Base-by-base conservation (phyloP, 2,888 invertebrate species). In the Willowsia nigromaculata region DNA sequence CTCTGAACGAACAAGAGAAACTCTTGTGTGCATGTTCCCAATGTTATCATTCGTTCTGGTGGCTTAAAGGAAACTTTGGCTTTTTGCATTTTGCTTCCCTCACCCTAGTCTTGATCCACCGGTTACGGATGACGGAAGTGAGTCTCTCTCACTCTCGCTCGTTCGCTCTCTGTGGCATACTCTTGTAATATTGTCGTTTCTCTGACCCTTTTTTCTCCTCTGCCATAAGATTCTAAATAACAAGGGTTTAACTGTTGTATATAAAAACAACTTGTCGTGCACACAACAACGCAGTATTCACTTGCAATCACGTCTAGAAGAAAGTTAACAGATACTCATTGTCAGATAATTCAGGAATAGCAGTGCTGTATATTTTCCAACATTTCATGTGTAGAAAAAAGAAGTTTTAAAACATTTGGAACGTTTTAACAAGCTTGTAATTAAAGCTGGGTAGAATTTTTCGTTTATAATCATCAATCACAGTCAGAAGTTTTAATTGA, bases 71-170 rank as follows among this genome's bases (percentile, higher is more conserved):
- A 91, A 91, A 91, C 91, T 92, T 91, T 92, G 91, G 91, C 92
- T 92, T 92, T 92, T 92, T 91, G 90, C 90, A 90, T 92, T 92
- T 90, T 91, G 88, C 91, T 90, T 92, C 90, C 80, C 87, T 91
- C 89, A 86, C 90, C 90, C 87, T 92, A 92, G 92, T 92, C 91
- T 91, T 91, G 91, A 90, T 91, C 91, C 90, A 91, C 92, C 92
- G 92, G 92, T 92, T 91, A 92, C 91, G 91, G 91, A 90, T 91
- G 91, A 92, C 91, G 91, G 91, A 91, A 91, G 91, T 92, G 90
- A 88, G 90, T 86, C 85, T 74, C 90, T 50, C 89, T 74, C 81
- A 71, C 86, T 59, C 89, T 85, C 88, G 33, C 76, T 74, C 59
- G 25, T 43, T 65, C 40, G 30, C 43, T 83, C 59, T 40, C 65